These are phyloP conservation scores for Ceratitis capitata DNA, from an alignment of 1,140 invertebrate species.

Conservation along the genomic window DNA sequence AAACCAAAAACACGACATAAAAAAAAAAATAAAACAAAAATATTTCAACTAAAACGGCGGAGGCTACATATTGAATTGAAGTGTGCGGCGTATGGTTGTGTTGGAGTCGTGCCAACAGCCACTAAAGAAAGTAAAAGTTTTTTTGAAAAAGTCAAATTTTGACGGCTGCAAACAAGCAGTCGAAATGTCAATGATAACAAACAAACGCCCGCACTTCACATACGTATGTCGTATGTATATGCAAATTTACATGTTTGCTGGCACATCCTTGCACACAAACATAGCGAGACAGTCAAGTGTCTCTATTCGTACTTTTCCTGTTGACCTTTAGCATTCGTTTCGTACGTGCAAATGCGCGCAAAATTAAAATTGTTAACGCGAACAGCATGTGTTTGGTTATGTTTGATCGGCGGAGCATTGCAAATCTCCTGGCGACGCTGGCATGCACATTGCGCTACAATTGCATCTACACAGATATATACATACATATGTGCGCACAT, in stretches of 20 bases:
- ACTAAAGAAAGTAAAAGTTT: neutral
- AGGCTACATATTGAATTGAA: neutral
- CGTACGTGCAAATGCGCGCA: neutral
- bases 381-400: neutral
- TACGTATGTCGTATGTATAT: neutral
- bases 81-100: neutral
- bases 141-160: neutral
- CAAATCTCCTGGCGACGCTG: neutral
- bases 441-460: neutral
- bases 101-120: neutral
- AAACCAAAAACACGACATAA: neutral
- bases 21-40: neutral
- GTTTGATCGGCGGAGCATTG: neutral
- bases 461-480: neutral
- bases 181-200: neutral
- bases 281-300: neutral
- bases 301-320: constrained; percentile 7
- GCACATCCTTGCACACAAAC: neutral
- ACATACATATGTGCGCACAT: neutral
- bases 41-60: too few relatives aligned
- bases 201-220: neutral
- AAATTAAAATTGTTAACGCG: constrained; percentile 22
- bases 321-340: constrained; percentile 24
- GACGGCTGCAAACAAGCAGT: neutral
- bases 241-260: neutral